phyloP scores from a whole-genome alignment of 1,140 invertebrate species.

The Leptopilina clavipes region DNA sequence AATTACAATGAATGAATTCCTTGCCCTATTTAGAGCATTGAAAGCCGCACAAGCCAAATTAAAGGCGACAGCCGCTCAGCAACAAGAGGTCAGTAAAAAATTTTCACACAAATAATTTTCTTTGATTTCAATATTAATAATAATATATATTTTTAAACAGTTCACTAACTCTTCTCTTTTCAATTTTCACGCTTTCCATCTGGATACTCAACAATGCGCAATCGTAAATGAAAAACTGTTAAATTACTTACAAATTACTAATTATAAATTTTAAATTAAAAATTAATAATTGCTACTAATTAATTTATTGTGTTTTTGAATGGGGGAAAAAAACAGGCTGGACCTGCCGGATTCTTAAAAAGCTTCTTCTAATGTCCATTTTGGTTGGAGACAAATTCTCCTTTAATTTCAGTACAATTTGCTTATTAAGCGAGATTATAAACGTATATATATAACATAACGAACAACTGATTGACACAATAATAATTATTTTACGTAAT shows the following conservation, averaged over 20 bases:
- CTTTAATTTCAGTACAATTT: constrained; percentile 74
- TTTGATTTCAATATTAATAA: too few species aligned
- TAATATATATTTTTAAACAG: too few species aligned
- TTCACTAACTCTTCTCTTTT: constrained; percentile 53
- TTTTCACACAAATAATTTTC: background rate
- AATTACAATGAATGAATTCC: background rate
- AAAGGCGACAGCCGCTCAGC: constrained; percentile 81
- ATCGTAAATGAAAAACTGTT: background rate
- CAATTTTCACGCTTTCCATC: constrained; percentile 60
- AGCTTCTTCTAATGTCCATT: constrained; percentile 87
- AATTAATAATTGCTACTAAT: constrained; percentile 18
- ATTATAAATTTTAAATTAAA: constrained; percentile 31
- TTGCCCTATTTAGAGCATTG: constrained; percentile 80
- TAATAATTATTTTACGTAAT: constrained; percentile 65
- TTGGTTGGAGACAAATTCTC: constrained; percentile 67
- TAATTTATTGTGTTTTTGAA: background rate
- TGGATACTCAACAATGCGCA: constrained; percentile 55
- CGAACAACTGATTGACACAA: constrained; percentile 59
- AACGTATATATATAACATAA: constrained; percentile 61
- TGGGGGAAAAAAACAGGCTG: constrained; percentile 79
- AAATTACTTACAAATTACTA: background rate
- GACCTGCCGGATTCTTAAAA: constrained; percentile 90
- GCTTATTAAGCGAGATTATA: constrained; percentile 62
- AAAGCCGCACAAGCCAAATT: constrained; percentile 91
- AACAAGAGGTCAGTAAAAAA: constrained; percentile 81